These are phyloP conservation scores for Cebus imitator DNA, from an alignment of 2,113 vertebrate species.

Conservation along the genomic window DNA sequence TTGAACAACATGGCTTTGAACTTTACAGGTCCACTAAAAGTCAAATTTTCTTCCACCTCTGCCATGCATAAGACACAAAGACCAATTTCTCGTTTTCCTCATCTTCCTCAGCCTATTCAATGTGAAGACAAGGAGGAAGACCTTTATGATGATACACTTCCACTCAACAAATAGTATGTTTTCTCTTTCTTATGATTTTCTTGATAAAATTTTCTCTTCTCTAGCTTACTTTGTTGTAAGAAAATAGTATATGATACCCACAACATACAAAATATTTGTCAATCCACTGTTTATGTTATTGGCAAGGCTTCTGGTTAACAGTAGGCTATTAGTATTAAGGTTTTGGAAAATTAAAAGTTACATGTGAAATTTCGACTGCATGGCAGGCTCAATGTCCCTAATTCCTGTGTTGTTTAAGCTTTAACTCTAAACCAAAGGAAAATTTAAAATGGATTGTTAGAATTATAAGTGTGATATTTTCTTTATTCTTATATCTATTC, in stretches of 20 bases:
- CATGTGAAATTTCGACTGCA: background rate
- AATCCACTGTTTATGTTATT: background rate
- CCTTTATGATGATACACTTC: background rate
- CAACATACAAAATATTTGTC: background rate
- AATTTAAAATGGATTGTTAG: background rate
- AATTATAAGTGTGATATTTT: background rate
- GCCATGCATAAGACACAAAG: background rate
- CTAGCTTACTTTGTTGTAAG: background rate
- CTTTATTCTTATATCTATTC: background rate
- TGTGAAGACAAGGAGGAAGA: background rate
- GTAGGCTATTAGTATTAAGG: background rate
- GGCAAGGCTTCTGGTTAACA: background rate
- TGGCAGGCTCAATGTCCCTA: background rate
- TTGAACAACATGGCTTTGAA: background rate
- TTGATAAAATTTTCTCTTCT: background rate
- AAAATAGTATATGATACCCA: background rate
- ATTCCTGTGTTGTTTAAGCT: background rate
- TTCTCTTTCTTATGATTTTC: background rate
- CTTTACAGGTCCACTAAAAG: background rate
- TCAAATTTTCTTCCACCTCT: background rate
- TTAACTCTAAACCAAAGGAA: background rate
- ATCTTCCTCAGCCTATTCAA: background rate
- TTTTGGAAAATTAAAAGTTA: background rate
- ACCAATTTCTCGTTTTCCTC: background rate
- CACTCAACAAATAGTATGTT: background rate